phyloP scores from a whole-genome alignment of 2,888 invertebrate genomes.

The Morpho deidamia region DNA sequence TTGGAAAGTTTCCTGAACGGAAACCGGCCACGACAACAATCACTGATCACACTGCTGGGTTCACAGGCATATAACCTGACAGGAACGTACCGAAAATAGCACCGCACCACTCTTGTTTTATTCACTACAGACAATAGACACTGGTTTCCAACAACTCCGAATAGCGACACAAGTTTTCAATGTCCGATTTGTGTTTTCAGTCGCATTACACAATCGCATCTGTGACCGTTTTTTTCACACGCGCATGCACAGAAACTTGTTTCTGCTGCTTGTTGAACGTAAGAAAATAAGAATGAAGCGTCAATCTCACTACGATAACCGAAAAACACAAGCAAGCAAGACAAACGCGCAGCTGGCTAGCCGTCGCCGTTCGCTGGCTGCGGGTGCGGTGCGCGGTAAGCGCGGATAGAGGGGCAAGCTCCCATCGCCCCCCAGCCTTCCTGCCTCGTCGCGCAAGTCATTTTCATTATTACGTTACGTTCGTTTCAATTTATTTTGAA shows the following conservation, averaged over 20 bases:
- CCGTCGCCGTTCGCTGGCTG: constrained; percentile 58
- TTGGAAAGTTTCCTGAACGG: constrained; percentile 74
- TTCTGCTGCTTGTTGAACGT: constrained; percentile 44
- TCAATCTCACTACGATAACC: constrained; percentile 67
- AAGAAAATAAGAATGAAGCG: constrained; percentile 61
- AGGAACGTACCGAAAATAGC: constrained; percentile 50
- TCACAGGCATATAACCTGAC: constrained; percentile 52
- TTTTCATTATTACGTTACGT: constrained; percentile 58
- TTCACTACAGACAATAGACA: constrained; percentile 73
- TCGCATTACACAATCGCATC: constrained; percentile 34
- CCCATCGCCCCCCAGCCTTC: constrained; percentile 58
- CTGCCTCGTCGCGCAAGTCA: constrained; percentile 62
- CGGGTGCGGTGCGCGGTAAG: constrained; percentile 49
- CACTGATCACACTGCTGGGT: constrained; percentile 70
- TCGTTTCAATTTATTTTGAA: constrained; percentile 61
- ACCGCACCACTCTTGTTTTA: constrained; percentile 60
- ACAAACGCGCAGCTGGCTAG: constrained; percentile 59
- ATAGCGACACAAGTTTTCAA: constrained; percentile 43
- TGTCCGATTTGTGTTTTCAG: constrained; percentile 38
- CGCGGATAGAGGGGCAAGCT: constrained; percentile 40
- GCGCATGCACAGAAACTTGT: constrained; percentile 47
- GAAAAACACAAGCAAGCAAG: constrained; percentile 65
- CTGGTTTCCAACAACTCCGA: constrained; percentile 60
- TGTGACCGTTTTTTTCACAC: constrained; percentile 41
- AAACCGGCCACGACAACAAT: constrained; percentile 77